Evolutionary conservation across 1,140 invertebrate genomes (phyloP).

Genomic region (Zaprionus nigranus): DNA sequence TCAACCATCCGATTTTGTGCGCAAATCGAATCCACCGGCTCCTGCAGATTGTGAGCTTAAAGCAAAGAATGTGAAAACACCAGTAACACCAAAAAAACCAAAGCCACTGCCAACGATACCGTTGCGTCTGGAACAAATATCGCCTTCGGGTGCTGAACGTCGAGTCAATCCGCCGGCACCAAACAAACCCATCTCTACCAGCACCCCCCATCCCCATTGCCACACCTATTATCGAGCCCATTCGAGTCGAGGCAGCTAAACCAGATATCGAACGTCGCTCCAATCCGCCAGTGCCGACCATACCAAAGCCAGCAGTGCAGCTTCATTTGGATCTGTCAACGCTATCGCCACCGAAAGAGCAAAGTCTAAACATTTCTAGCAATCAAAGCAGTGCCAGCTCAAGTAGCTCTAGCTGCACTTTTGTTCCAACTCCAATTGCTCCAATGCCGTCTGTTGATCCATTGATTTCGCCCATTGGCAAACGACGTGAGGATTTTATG

Average conservation of each 20-base stretch:
- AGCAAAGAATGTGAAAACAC: too few species aligned
- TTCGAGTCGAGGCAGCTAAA: not conserved
- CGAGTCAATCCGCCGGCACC: not conserved
- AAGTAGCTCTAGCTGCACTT: not conserved
- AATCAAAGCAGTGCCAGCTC: not conserved
- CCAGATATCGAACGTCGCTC: not conserved
- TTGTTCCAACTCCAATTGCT: too few species aligned
- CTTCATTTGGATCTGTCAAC: not conserved
- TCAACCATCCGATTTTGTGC: not conserved
- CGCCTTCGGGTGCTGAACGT: not conserved
- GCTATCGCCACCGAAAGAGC: not conserved
- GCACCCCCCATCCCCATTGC: too few species aligned
- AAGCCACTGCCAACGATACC: not conserved
- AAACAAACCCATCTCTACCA: not conserved
- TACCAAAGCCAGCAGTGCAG: not conserved
- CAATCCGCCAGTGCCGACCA: not conserved
- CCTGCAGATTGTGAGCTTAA: not conserved
- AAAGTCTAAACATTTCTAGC: not conserved
- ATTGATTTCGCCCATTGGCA: not conserved
- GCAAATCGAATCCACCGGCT: constrained; percentile 9
- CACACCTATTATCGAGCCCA: not conserved
- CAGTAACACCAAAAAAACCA: not conserved
- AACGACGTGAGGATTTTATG: not conserved
- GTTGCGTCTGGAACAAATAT: not conserved
- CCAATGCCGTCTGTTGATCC: not conserved